phyloP scores from a whole-genome alignment of 2,797 vertebrate genomes.

The Darevskia mixta region DNA sequence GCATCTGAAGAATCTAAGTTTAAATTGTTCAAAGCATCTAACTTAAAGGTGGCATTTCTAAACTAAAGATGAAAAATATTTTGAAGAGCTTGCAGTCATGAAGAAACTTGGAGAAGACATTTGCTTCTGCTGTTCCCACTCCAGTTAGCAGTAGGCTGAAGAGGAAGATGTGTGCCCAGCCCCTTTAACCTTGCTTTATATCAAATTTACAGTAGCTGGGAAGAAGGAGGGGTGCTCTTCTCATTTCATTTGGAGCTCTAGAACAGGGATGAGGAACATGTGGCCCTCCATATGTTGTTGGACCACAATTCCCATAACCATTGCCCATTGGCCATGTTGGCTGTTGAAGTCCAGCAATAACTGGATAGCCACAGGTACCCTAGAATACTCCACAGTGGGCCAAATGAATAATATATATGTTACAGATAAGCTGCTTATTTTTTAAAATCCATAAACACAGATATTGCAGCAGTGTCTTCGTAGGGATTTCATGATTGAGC shows the following conservation, averaged over 20 bases:
- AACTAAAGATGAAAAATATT: background rate
- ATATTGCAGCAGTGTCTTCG: background rate
- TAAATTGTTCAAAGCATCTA: background rate
- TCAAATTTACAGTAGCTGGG: background rate
- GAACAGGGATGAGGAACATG: background rate
- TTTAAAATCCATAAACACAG: background rate
- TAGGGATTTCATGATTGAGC: background rate
- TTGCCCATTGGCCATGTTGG: too few relatives aligned
- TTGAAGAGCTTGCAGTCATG: background rate
- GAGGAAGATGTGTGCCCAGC: background rate
- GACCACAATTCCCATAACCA: too few relatives aligned
- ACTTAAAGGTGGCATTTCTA: background rate
- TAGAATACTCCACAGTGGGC: background rate
- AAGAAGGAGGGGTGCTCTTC: background rate
- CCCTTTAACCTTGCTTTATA: background rate
- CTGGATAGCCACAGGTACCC: too few relatives aligned
- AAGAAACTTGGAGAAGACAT: background rate
- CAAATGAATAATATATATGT: background rate
- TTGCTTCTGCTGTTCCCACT: background rate
- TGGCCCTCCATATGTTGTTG: too few relatives aligned
- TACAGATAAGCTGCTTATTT: background rate
- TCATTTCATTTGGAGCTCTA: background rate
- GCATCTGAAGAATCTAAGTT: background rate
- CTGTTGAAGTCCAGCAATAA: too few relatives aligned
- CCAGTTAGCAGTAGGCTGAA: background rate